phyloP scores from a whole-genome alignment of 2,888 invertebrate genomes.

The Drosophila quinaria region DNA sequence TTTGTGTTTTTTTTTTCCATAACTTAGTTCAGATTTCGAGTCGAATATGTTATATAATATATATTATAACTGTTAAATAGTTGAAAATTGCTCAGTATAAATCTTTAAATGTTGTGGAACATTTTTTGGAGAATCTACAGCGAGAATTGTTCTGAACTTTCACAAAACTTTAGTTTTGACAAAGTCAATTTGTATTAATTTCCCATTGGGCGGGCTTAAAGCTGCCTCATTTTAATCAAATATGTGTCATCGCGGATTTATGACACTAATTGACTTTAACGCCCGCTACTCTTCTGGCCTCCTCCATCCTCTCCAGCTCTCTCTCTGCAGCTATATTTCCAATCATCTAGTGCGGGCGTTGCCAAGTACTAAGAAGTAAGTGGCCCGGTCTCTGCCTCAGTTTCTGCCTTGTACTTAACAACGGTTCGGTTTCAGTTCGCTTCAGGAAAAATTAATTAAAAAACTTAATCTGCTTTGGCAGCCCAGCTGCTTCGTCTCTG shows the following conservation, averaged over 20 bases:
- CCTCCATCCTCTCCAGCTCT: not conserved
- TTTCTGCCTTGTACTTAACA: not conserved
- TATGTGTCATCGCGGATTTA: slow-evolving; percentile 73
- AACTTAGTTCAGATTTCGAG: no score
- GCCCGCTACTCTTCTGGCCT: slow-evolving; percentile 9
- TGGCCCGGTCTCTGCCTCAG: slow-evolving; percentile 20
- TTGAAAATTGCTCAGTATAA: no score
- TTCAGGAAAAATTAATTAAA: slow-evolving; percentile 70
- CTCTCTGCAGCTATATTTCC: not conserved
- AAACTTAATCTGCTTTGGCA: slow-evolving; percentile 72
- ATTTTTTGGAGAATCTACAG: slow-evolving; percentile 5
- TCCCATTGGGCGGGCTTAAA: slow-evolving; percentile 17
- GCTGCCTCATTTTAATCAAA: slow-evolving; percentile 58
- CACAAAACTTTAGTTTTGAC: slow-evolving; percentile 44
- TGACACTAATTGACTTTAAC: slow-evolving; percentile 74
- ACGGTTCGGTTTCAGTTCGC: slow-evolving; percentile 37
- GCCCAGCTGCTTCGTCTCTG: slow-evolving; percentile 23
- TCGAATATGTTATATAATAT: no score
- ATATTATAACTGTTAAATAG: no score
- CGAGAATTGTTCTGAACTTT: slow-evolving; percentile 21
- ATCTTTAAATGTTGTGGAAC: no score
- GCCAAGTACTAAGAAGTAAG: slow-evolving; percentile 28
- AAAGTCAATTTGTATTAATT: slow-evolving; percentile 56
- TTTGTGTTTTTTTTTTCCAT: no score
- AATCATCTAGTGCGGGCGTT: not conserved